Evolutionary conservation across 2,797 vertebrate species (phyloP), one percentile per base, ranked within the genome.

Genomic region (Pangasius larnaudii): DNA sequence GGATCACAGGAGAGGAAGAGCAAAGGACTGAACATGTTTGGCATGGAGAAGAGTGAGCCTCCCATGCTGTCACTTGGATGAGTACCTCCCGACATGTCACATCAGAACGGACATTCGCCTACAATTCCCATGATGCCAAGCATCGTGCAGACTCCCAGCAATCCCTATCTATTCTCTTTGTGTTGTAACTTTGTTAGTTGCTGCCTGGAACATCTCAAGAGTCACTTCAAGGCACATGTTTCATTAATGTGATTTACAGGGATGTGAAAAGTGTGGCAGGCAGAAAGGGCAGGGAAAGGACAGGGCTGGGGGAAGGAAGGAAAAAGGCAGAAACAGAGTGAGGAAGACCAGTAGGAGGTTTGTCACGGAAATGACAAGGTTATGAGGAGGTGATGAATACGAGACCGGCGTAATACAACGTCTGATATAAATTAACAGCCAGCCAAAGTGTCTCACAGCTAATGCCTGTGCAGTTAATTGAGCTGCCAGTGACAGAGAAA

Each of bases 381-480:
- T 93, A 93, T 90, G 85, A 90, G 88, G 91, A 94, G 91, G 93
- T 91, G 92, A 88, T 88, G 88, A 90, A 90, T 91, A 89, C 61
- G 75, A 90, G 91, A 78, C 86, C 27, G 33, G 86, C 75, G 69
- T 88, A 90, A 90, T 89, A 85, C 85, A 86, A 88, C 69, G 33
- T 84, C 81, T 85, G 88, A 92, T 90, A 88, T 90, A 90, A 91
- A 91, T 91, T 91, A 91, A 90, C 69, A 79, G 65, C 89, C 85
- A 88, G 84, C 69, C 86, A 85, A 85, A 82, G 84, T 90, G 89
- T 89, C 91, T 91, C 86, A 85, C 74, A 33, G 61, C 88, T 88
- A 85, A 91, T 91, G 85, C 81, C 87, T 30, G 87, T 71, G 86
- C 82, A 67, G 82, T 88, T 94, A 93, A 94, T 92, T 92, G 91